Evolutionary conservation across 2,888 invertebrate species (phyloP).

Genomic region (Agriopis aurantiaria): DNA sequence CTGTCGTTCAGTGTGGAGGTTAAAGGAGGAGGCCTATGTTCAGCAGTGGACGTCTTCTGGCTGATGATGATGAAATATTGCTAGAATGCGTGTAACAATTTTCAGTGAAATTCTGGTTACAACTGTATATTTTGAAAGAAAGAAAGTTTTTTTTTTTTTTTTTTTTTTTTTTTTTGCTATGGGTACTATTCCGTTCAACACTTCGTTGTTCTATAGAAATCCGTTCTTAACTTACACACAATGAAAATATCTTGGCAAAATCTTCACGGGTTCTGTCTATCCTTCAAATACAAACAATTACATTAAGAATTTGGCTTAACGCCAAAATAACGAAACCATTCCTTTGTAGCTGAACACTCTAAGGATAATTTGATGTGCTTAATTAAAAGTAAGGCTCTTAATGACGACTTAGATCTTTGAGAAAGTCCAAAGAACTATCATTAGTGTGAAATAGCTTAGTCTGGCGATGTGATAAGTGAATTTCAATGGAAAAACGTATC

Average conservation of each 20-base stretch:
- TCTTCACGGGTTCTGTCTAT: constrained; percentile 19
- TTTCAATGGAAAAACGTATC: neutral
- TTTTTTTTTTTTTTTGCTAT: too few relatives aligned
- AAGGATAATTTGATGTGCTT: constrained; percentile 34
- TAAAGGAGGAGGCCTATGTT: too few relatives aligned
- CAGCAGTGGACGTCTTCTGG: too few relatives aligned
- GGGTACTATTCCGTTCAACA: neutral
- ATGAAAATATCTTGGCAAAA: constrained; percentile 26
- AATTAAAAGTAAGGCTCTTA: constrained; percentile 29
- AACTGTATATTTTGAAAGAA: too few relatives aligned
- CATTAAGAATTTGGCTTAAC: constrained; percentile 34
- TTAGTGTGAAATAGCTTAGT: constrained; percentile 9
- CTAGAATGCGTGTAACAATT: too few relatives aligned
- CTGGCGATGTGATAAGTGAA: constrained; percentile 5
- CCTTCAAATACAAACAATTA: constrained; percentile 38
- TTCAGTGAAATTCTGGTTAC: too few relatives aligned
- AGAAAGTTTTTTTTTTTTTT: too few relatives aligned
- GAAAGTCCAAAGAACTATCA: constrained; percentile 21
- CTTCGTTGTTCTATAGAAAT: constrained; percentile 3
- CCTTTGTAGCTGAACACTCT: constrained; percentile 19
- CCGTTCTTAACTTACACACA: neutral
- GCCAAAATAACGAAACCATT: constrained; percentile 28
- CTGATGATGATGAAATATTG: too few relatives aligned
- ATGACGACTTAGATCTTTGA: constrained; percentile 21
- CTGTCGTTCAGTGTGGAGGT: too few relatives aligned